Conservation (phyloP, 2,113 vertebrate species). For the Telmatochromis bifrenatus region DNA sequence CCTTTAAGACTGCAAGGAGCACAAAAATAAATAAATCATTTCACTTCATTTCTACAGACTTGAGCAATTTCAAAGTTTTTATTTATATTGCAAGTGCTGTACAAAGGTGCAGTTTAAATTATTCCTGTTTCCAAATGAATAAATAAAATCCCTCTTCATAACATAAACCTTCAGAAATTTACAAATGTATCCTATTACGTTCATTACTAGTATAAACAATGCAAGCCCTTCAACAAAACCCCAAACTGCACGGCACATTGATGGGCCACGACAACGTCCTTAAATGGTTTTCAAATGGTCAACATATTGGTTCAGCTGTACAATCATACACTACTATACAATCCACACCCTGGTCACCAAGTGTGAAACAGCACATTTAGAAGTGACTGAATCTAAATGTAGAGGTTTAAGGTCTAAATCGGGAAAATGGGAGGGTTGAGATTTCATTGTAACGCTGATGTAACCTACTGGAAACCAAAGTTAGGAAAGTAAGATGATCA, state of each 20-base stretch:
- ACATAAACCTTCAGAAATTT: constrained; percentile 46
- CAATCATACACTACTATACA: constrained; percentile 43
- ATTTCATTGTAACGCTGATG: neutral
- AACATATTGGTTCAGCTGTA: constrained; percentile 44
- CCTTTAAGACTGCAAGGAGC: neutral
- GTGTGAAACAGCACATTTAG: neutral
- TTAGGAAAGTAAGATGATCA: constrained; percentile 27
- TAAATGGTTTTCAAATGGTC: neutral
- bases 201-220: constrained; percentile 23
- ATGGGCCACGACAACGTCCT: neutral
- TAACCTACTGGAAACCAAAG: constrained; percentile 14
- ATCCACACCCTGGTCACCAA: constrained; percentile 35
- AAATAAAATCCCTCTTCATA: constrained; percentile 42
- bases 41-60: neutral
- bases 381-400: neutral
- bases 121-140: constrained; percentile 58
- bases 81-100: constrained; percentile 76
- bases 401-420: neutral
- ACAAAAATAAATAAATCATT: neutral
- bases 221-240: constrained; percentile 28
- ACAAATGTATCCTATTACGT: constrained; percentile 41
- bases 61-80: constrained; percentile 49
- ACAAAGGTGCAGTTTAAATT: constrained; percentile 62
- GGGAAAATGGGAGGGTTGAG: neutral
- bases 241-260: constrained; percentile 17